Conservation (phyloP, 2,797 vertebrate genomes). For the Glossophaga mutica region DNA sequence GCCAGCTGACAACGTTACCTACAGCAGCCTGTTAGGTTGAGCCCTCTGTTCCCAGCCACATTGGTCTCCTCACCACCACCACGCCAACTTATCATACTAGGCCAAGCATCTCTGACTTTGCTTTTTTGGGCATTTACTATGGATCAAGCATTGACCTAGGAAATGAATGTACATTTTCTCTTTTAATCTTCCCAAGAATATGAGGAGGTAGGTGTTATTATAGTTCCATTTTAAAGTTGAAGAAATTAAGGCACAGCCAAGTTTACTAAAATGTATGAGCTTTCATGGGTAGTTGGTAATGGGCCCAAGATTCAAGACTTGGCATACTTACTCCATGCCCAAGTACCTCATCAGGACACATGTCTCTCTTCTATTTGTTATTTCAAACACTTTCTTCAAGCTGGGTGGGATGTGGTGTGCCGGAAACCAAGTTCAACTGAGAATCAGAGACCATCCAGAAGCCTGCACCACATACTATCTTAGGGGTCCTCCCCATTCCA, state of each 20-base stretch:
- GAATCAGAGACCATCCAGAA: background rate
- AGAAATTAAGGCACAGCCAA: background rate
- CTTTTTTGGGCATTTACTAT: background rate
- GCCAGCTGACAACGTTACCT: background rate
- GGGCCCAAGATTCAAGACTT: background rate
- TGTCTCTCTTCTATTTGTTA: background rate
- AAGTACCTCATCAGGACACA: background rate
- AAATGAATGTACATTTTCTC: background rate
- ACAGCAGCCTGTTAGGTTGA: background rate
- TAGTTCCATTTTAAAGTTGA: constrained; percentile 23
- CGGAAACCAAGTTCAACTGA: background rate
- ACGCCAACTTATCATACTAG: background rate
- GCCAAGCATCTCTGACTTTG: background rate
- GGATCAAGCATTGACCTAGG: background rate
- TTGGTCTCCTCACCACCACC: background rate
- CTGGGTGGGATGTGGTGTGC: background rate
- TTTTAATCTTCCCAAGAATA: background rate
- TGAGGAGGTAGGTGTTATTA: background rate
- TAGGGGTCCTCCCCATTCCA: background rate
- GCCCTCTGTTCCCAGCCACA: background rate
- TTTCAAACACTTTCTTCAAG: background rate
- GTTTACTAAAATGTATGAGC: background rate
- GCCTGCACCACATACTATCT: background rate
- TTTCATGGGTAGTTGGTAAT: background rate
- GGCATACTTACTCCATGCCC: background rate